Conservation (phyloP, 2,797 vertebrate species). For the Mycteria americana region DNA sequence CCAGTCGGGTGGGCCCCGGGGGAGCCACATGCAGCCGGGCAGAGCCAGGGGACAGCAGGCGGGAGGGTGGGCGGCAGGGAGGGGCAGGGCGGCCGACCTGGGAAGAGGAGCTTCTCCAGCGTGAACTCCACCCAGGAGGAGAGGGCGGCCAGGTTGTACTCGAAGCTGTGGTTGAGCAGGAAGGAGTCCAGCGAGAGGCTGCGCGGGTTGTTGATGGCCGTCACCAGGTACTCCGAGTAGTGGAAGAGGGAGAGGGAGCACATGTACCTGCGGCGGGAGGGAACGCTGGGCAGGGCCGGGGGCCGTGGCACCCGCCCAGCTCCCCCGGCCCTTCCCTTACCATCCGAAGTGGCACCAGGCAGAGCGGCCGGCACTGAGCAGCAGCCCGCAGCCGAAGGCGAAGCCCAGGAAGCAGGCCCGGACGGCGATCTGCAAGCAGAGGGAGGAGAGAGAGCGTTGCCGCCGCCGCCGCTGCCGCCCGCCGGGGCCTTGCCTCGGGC, state of each 20-base stretch:
- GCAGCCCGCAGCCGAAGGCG: conserved; percentile 89
- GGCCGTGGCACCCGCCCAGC: not conserved
- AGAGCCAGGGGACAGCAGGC: not conserved
- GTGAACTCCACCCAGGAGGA: conserved; percentile 97
- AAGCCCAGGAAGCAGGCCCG: conserved; percentile 93
- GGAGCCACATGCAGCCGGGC: fast-evolving
- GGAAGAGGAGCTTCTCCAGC: conserved; percentile 87
- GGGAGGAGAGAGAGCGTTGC: not conserved
- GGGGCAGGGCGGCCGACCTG: conserved; percentile 81
- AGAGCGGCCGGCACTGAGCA: conserved; percentile 86
- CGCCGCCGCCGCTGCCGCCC: no score
- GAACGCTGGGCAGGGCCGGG: not conserved
- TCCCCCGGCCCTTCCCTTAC: conserved; percentile 70
- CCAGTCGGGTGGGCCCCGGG: fast-evolving
- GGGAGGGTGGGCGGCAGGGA: not conserved
- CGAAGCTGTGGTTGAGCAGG: conserved; percentile 95
- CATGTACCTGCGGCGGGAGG: conserved; percentile 82
- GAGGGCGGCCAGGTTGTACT: conserved; percentile 91
- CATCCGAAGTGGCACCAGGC: conserved; percentile 96
- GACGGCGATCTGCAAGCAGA: conserved; percentile 84
- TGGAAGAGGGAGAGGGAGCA: conserved; percentile 96
- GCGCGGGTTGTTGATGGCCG: conserved; percentile 93
- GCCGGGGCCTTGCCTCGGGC: no score
- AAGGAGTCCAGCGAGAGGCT: conserved; percentile 96
- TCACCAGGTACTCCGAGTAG: conserved; percentile 96